phyloP scores from a whole-genome alignment of 2,888 invertebrate species.

The Bombylius discolor region DNA sequence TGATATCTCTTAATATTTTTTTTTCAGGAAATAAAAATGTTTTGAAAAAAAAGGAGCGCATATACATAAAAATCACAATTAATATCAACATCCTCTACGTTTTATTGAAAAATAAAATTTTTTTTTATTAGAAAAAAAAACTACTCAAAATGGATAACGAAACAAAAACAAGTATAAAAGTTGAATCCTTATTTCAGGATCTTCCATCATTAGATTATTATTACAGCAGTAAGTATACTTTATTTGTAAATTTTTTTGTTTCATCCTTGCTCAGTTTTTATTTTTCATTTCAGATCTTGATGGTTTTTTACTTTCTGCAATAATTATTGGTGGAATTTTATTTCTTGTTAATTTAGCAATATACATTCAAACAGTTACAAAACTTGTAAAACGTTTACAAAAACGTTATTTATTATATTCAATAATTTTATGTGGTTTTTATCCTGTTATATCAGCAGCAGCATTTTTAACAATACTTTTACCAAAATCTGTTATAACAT shows the following conservation, averaged over 20 bases:
- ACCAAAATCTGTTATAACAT: constrained; percentile 29
- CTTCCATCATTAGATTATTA: background rate
- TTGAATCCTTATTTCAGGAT: background rate
- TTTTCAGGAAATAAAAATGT: too few relatives aligned
- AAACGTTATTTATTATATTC: constrained; percentile 20
- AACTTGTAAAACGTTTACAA: constrained; percentile 20
- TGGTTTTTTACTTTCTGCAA: constrained; percentile 26
- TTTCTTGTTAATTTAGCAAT: constrained; percentile 28
- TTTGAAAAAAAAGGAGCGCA: background rate
- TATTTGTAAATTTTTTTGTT: background rate
- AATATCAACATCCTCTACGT: background rate
- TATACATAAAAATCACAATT: background rate
- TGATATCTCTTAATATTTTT: too few relatives aligned
- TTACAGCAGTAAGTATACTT: background rate
- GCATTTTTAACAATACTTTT: constrained; percentile 28
- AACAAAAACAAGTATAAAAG: background rate
- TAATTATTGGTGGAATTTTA: constrained; percentile 25
- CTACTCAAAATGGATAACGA: background rate
- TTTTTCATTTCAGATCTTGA: constrained; percentile 23
- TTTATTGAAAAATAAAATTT: background rate
- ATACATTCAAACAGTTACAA: constrained; percentile 23
- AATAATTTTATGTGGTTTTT: constrained; percentile 25
- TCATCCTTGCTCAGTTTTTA: background rate
- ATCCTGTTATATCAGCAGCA: constrained; percentile 28
- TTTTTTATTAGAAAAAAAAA: background rate